Evolutionary conservation across 2,888 invertebrate genomes (phyloP), one percentile per base, ranked within the genome.

Genomic region (Priapulus caudatus): DNA sequence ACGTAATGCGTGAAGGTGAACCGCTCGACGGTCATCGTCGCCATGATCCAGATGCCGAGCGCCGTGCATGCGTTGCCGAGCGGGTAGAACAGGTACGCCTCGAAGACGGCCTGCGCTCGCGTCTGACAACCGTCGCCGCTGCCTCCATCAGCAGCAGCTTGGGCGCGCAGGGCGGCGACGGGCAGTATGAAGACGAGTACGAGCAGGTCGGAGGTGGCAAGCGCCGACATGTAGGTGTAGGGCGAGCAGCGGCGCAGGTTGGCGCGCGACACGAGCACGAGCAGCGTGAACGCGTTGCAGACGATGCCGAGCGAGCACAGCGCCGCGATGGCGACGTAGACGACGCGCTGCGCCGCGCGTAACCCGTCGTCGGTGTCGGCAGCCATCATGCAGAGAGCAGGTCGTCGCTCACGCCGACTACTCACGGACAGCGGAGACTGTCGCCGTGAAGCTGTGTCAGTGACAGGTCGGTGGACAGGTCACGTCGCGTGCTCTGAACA

Each of bases 11-110:
- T 33, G n/a, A 33, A 33, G 10, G n/a, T 10, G 33, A 10, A 33
- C n/a, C 33, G 33, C n/a, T 33, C 33, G 33, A 33, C n/a, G 10
- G 33, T 33, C 33, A 33, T n/a, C 33, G n/a, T 33, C 33, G 33
- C 33, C n/a, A 33, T 33, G n/a, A 33, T 33, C 33, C 33, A 33
- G 10, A 10, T n/a, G n/a, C 33, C n/a, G 10, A 33, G 33, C 33
- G 33, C 33, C n/a, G 33, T 33, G 10, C 10, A 10, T n/a, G 33
- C n/a, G 33, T 33, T 33, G 10, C 10, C 33, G 10, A 33, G 10
- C n/a, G 33, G 33, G n/a, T 10, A 10, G n/a, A 10, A 10, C 10
- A 33, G 10, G 33, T 33, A 33, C 33, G 33, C 10, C 10, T 10
- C n/a, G 33, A 10, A 33, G 10, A 33, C 33, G 10, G 33, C 33